Base-by-base conservation (phyloP, 2,113 vertebrate species). In the Dinomys branickii region DNA sequence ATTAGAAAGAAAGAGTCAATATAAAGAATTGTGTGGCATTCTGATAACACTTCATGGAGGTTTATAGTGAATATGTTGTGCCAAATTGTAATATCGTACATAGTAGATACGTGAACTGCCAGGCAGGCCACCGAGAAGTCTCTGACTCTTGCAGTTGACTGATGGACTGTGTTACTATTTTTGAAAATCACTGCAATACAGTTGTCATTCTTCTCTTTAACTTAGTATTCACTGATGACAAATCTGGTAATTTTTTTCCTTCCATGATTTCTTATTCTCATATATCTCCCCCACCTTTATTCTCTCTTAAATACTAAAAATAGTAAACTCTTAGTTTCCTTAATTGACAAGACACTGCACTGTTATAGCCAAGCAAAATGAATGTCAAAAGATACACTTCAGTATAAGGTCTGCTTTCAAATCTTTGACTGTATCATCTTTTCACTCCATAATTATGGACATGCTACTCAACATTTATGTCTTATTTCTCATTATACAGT, bases 21-120 rank as follows among this genome's bases (percentile, higher is more conserved):
- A 78, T 88, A 47, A 95, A 85, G 71, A 88, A 73, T 58, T 50
- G 24, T 65, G 69, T 94, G 78, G 65, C 41, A 93, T 89, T 96
- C 59, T 85, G 86, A 93, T 93, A 93, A 63, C 58, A 84, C 87
- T 96, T 96, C 83, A 69, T 93, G 82, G 85, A 96, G 41, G 71
- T 54, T 12, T 82, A 85, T 73, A 94, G 85, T 67, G 94, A 87
- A 92, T 93, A 20, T 5, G 63, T 86, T 17, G 13, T 77, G 67
- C 24, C 85, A 91, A 41, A 84, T 63, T 85, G 63, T 61, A 78
- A 77, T 80, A 87, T 96, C 69, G 61, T 67, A 71, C 65, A 35
- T 58, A 82, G 81, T 67, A 83, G 52, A 61, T 73, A 41, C 2
- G 12, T 17, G 81, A 80, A 56, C 65, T 59, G 82, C 58, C n/a